Conservation (phyloP, 2,113 vertebrate species). For the Oncorhynchus gorbuscha region DNA sequence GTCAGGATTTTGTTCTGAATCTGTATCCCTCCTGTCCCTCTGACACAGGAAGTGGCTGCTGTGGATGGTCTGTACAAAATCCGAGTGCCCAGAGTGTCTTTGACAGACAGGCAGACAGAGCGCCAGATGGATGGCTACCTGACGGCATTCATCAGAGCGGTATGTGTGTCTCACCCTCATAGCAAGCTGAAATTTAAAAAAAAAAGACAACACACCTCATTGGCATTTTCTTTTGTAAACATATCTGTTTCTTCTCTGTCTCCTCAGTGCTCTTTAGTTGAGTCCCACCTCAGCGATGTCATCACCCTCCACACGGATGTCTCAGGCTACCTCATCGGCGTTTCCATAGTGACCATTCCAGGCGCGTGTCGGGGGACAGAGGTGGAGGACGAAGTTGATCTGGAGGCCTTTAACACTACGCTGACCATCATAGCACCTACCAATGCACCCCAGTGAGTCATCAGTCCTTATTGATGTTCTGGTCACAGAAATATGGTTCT, state of each 20-base stretch:
- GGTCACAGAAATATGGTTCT: neutral
- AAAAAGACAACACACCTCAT: neutral
- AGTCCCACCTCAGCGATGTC: constrained; percentile 88
- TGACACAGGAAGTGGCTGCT: constrained; percentile 81
- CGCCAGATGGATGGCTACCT: constrained; percentile 75
- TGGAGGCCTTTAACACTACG: constrained; percentile 88
- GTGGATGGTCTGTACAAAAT: constrained; percentile 86
- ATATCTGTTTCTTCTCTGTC: constrained; percentile 3
- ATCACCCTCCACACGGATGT: constrained; percentile 84
- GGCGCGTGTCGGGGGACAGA: constrained; percentile 83
- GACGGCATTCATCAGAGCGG: constrained; percentile 85
- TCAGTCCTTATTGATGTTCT: neutral
- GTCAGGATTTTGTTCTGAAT: neutral
- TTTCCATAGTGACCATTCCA: constrained; percentile 85
- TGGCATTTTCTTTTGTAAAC: neutral
- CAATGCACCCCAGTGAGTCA: constrained; percentile 78
- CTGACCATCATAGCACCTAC: constrained; percentile 78
- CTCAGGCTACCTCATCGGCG: constrained; percentile 80
- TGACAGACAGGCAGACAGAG: constrained; percentile 65
- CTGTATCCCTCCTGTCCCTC: neutral
- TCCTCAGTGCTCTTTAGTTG: constrained; percentile 84
- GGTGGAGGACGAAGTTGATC: constrained; percentile 87
- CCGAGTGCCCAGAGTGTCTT: constrained; percentile 76
- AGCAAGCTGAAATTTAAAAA: neutral
- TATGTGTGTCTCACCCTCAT: constrained; percentile 61